A percentile compares a stretch with the other conserved stretches of the same genome.
phyloP scores from a whole-genome alignment of 2,888 invertebrate species.

The Axea sp. region DNA sequence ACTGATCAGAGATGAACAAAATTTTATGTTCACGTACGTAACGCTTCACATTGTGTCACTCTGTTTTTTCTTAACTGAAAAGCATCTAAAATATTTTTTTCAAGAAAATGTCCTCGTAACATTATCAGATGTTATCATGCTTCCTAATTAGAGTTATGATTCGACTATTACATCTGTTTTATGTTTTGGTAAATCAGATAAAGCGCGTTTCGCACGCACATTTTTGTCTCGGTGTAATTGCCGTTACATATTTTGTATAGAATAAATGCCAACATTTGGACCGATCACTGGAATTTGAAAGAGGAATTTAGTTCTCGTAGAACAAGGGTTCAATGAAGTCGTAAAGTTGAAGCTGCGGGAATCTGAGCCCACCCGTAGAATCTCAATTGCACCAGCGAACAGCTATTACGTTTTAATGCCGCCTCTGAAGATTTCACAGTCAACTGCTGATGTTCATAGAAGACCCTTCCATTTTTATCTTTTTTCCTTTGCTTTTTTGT shows the following conservation, averaged over 20 bases:
- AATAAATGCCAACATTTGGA: slow-evolving; percentile 43
- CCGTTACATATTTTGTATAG: slow-evolving; percentile 32
- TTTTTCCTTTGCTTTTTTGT: slow-evolving; percentile 4
- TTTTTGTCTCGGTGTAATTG: slow-evolving; percentile 31
- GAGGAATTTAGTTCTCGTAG: slow-evolving; percentile 34
- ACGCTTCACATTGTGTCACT: slow-evolving; percentile 15
- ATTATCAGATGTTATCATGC: too few species aligned
- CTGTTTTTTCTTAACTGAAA: too few species aligned
- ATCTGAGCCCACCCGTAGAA: slow-evolving; percentile 73
- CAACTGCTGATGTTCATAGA: slow-evolving; percentile 66
- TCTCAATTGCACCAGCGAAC: slow-evolving; percentile 74
- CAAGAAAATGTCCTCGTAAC: too few species aligned
- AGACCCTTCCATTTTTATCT: slow-evolving; percentile 18
- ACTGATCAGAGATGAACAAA: slow-evolving; percentile 17
- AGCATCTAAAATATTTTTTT: too few species aligned
- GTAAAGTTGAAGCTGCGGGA: slow-evolving; percentile 70
- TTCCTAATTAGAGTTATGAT: slow-evolving; percentile 20
- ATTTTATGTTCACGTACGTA: slow-evolving; percentile 1
- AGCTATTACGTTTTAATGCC: slow-evolving; percentile 74
- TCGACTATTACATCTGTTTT: slow-evolving; percentile 28
- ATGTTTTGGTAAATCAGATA: slow-evolving; percentile 15
- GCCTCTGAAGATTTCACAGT: slow-evolving; percentile 66
- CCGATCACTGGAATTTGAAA: slow-evolving; percentile 2
- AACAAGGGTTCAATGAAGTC: slow-evolving; percentile 69
- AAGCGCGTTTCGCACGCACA: slow-evolving; percentile 23